Evolutionary conservation across 2,888 invertebrate genomes (phyloP), one percentile per base, ranked within the genome.

Genomic region (Metopia argyrocephala): DNA sequence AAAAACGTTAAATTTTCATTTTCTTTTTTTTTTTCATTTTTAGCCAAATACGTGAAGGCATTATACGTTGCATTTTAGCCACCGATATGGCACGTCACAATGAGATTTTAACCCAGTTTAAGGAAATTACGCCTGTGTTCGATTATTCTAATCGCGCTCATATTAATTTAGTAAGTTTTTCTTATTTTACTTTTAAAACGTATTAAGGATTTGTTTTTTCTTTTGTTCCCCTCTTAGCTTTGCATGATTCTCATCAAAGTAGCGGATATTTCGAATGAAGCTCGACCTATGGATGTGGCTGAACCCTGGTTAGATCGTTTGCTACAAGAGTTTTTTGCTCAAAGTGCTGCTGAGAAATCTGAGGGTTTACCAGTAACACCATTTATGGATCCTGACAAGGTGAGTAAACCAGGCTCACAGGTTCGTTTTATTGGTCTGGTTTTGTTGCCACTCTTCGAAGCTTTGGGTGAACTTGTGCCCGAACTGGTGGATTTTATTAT

Each of bases 361-460:
- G 95, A 95, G 89, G 96, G 96, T 9, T 91, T 96, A 82, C 96
- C 96, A 4, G 95, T 96, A 28, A 95, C 96, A 27, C 95, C 96
- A 0, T 96, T 96, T 88, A 96, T 96, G 96, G 96, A 96, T 89
- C 92, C 95, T 38, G 95, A 96, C 84, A 96, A 95, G 91, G 95
- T 96, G 70, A 95, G 95, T 78, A 96, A 95, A 88, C 94, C 95
- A 3, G 95, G 95, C 20, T 95, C 96, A 1, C 96, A 96, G 89
- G 95, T 95, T 87, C 95, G 95, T 69, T 96, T 96, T 90, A 96
- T 96, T 88, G 95, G 95, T 57, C 92, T 95, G 86, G 95, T 96
- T 54, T 91, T 96, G 59, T 91, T 96, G 85, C 96, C 96, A 18
- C 91, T 96, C 52, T 96, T 96, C 88, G 95, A 96, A 89, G 93